Evolutionary conservation across 2,888 invertebrate species (phyloP), one percentile per base, ranked within the genome.

Genomic region (Synanthedon andrenaeformis): DNA sequence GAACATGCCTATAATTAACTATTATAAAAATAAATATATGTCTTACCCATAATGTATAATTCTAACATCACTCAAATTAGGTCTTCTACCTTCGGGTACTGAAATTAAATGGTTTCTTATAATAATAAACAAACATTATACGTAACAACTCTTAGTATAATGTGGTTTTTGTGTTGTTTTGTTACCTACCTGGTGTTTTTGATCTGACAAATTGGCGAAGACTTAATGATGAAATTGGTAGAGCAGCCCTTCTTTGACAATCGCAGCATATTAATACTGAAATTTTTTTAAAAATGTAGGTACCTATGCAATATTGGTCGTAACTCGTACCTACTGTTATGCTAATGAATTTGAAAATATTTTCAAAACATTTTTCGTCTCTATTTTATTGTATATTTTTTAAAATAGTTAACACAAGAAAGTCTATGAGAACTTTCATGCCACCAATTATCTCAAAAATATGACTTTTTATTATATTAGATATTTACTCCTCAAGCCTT

Each of bases 41-140:
- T 51, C 64, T 58, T 58, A 71, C 73, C 68, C 61, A 49, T 65
- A 74, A 55, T 60, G 59, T 12, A 64, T 57, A 10, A 74, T 55
- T 23, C 60, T 59, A 10, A 74, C 55, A 55, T 74, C 70, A 35
- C 57, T 61, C n/a, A 65, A 48, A 49, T 57, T 65, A 0, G 64
- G 57, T 0, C 59, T 54, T 53, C 74, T 65, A 0, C 74, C 72
- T 14, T 53, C 53, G 1, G 74, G 74, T 1, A 60, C 74, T 72
- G 65, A 17, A 63, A 35, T 51, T 17, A 55, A 42, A 48, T 13
- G 3, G 42, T 49, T 13, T 35, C 10, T 35, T 10, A 10, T 3
- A 6, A 35, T 35, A 35, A 35, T 35, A 35, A 2, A 35, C 35
- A 10, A 45, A 42, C 14, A 48, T n/a, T n/a, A 10, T 8, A 35